Evolutionary conservation across 2,888 invertebrate genomes (phyloP).

Genomic region (Cephus pygmeus): DNA sequence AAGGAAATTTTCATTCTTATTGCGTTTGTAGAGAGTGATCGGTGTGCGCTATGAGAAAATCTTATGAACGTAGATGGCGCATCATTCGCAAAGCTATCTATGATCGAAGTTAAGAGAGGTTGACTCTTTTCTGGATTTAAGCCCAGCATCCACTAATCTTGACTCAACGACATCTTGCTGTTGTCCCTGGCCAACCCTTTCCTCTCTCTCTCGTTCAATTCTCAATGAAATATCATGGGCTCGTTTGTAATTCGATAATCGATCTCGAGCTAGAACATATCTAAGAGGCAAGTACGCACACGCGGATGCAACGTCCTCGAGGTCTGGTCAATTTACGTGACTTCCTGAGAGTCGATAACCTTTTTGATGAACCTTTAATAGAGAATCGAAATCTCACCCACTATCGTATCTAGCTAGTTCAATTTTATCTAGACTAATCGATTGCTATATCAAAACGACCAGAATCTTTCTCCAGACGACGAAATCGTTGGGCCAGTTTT

Average conservation of each 20-base stretch:
- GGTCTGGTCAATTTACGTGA: neutral
- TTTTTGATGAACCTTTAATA: conserved; percentile 39
- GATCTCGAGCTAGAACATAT: neutral
- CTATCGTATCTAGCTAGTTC: conserved; percentile 41
- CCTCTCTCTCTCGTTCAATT: neutral
- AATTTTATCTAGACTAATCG: conserved; percentile 40
- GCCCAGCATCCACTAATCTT: neutral
- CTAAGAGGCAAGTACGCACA: neutral
- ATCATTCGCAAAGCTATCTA: neutral
- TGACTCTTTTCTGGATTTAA: neutral
- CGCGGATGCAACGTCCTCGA: neutral
- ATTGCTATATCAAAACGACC: conserved; percentile 2
- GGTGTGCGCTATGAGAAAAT: neutral
- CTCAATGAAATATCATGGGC: neutral
- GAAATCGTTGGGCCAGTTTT: neutral
- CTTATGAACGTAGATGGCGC: neutral
- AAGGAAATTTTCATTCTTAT: conserved; percentile 30
- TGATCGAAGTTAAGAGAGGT: neutral
- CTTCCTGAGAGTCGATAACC: neutral
- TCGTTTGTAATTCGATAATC: neutral
- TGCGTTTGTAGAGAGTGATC: conserved; percentile 15
- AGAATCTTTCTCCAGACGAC: conserved; percentile 1
- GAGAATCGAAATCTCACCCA: conserved; percentile 12
- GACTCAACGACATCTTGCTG: neutral
- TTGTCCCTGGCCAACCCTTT: neutral